A percentile compares a stretch with the other conserved stretches of the same genome.
Evolutionary conservation across 2,797 vertebrate species (phyloP).

Genomic region (Falco biarmicus): DNA sequence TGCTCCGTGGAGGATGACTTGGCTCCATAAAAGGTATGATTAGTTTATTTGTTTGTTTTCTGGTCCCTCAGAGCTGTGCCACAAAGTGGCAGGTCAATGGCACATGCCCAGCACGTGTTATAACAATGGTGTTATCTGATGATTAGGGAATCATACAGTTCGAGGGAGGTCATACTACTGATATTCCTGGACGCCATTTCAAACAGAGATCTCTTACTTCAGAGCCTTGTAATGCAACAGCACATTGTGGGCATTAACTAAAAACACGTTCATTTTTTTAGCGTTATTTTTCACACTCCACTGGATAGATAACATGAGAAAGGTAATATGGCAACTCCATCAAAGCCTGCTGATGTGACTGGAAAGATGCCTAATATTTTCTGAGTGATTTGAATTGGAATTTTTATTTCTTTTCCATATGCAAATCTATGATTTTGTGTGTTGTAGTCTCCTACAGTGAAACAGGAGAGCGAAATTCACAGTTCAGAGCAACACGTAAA

Average conservation of each 20-base stretch:
- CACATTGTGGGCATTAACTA: not conserved
- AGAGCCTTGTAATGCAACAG: not conserved
- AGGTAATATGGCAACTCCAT: not conserved
- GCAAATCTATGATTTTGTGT: not conserved
- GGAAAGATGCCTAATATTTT: not conserved
- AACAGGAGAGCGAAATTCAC: not conserved
- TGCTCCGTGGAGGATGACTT: not conserved
- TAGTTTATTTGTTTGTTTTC: constrained; percentile 39
- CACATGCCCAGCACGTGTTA: not conserved
- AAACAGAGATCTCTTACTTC: not conserved
- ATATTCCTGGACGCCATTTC: not conserved
- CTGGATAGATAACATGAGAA: not conserved
- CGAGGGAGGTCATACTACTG: not conserved
- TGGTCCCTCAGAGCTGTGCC: constrained; percentile 9
- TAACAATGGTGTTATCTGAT: not conserved
- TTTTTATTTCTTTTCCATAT: not conserved
- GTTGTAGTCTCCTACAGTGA: not conserved
- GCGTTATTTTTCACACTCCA: not conserved
- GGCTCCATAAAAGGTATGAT: not conserved
- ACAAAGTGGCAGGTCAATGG: constrained; percentile 1
- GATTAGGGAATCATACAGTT: not conserved
- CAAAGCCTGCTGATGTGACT: not conserved
- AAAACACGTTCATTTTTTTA: not conserved
- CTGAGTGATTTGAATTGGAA: not conserved
- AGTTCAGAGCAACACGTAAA: not conserved